Conservation (phyloP, 1,140 invertebrate genomes). For the Cyclargus thomasi region DNA sequence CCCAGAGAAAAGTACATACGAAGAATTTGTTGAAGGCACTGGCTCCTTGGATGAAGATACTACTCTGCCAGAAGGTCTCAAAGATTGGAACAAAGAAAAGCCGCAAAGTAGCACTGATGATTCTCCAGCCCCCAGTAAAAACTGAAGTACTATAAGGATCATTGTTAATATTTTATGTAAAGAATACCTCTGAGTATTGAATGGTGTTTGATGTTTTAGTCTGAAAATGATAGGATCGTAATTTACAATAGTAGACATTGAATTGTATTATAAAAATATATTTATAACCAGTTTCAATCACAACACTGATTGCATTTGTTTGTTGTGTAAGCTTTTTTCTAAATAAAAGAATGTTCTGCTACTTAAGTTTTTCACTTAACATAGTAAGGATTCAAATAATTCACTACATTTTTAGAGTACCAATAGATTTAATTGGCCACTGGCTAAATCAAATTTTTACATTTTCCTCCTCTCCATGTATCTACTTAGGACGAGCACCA, state of each 20-base stretch:
- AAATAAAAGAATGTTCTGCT: constrained; percentile 48
- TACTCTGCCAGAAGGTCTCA: constrained; percentile 93
- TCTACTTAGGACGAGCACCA: constrained; percentile 47
- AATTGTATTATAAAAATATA: constrained; percentile 17
- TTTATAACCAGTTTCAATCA: constrained; percentile 21
- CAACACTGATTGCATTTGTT: constrained; percentile 23
- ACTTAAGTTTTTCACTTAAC: constrained; percentile 29
- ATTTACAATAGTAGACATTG: constrained; percentile 16
- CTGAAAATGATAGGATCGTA: constrained; percentile 17
- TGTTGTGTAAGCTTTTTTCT: constrained; percentile 36
- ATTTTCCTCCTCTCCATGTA: constrained; percentile 55
- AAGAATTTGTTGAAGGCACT: constrained; percentile 99
- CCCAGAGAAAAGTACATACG: constrained; percentile 99
- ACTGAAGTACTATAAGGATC: constrained; percentile 48
- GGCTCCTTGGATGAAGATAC: constrained; percentile 99
- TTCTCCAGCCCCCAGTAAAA: constrained; percentile 54
- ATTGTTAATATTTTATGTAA: constrained; percentile 57
- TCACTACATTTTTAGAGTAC: constrained; percentile 62
- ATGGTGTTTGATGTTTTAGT: constrained; percentile 40
- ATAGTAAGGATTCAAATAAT: constrained; percentile 51
- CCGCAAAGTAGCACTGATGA: constrained; percentile 36
- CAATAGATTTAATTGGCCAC: constrained; percentile 74
- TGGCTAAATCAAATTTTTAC: constrained; percentile 68
- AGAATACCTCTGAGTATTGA: constrained; percentile 62
- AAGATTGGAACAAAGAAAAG: constrained; percentile 92